Base-by-base conservation (phyloP, 2,888 invertebrate species). In the Xylophagus ater region DNA sequence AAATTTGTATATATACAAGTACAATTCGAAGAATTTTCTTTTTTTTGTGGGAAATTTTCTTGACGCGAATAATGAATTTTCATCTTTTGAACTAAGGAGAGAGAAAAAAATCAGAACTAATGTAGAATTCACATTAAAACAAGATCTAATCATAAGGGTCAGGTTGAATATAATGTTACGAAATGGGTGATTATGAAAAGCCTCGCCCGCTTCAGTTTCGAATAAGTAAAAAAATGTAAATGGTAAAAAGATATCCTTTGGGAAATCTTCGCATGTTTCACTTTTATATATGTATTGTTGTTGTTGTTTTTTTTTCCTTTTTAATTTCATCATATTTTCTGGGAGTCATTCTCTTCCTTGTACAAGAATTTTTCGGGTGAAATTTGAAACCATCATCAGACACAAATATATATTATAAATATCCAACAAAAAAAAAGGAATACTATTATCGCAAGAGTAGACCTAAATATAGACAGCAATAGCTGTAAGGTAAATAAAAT, bases 41-140 rank as follows among this genome's bases (percentile, higher is more conserved):
- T n/a, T n/a, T n/a, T n/a, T n/a, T 26, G 9, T 13, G 35, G 34
- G 31, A 34, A 40, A 37, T 43, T 32, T 40, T 33, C 37, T 39
- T 43, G 19, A 26, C 32, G 31, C 40, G 43, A 40, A 43, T 43
- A 43, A 43, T 40, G 43, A 43, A 37, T 41, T 40, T 29, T 41
- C 40, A 19, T 25, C 23, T 25, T 28, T 25, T 38, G 42, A n/a
- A n/a, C n/a, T n/a, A n/a, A n/a, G n/a, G n/a, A n/a, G n/a, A n/a
- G 19, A 20, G 33, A 24, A 18, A 32, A 34, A 43, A 43, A 43
- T 43, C 43, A 43, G 37, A 41, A 43, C 40, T 40, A 40, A 40
- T 43, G 40, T 43, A 40, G 17, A 24, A 40, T 37, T 43, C 34
- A 31, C 36, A 12, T 13, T 34, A 40, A 18, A 31, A 34, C 12